Percentiles rank a stretch among this genome's conserved stretches.
phyloP scores from a whole-genome alignment of 2,888 invertebrate species.

The Chouioia cunea region DNA sequence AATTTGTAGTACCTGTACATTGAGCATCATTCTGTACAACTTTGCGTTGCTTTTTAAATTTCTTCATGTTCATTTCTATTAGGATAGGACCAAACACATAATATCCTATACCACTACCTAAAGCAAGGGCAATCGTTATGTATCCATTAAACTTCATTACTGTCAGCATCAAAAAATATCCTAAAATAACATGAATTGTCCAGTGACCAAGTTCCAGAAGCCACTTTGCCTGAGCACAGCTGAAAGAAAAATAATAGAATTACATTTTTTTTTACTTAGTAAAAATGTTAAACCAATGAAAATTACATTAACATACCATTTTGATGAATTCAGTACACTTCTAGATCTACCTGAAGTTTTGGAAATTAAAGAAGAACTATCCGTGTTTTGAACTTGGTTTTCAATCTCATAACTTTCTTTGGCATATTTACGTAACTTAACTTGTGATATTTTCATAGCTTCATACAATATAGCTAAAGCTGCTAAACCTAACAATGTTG shows the following conservation, averaged over 20 bases:
- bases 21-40: constrained; percentile 57
- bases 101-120: constrained; percentile 76
- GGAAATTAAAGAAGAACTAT: constrained; percentile 68
- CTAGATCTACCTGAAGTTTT: constrained; percentile 54
- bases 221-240: constrained; percentile 63
- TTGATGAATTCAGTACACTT: constrained; percentile 41
- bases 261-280: constrained; percentile 1
- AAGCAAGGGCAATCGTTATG: constrained; percentile 74
- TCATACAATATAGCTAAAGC: constrained; percentile 76
- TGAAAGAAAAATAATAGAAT: constrained; percentile 38
- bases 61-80: constrained; percentile 71
- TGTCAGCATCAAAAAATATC: constrained; percentile 79
- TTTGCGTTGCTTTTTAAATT: constrained; percentile 62
- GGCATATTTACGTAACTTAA: constrained; percentile 67
- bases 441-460: constrained; percentile 70
- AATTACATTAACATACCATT: constrained; percentile 54
- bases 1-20: constrained; percentile 57
- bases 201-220: constrained; percentile 70
- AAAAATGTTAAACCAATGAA: background rate
- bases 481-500: constrained; percentile 74
- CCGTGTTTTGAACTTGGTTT: constrained; percentile 62
- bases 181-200: constrained; percentile 73
- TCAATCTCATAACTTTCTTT: constrained; percentile 60
- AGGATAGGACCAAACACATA: constrained; percentile 72
- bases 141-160: constrained; percentile 83